Percentiles rank a stretch among this genome's conserved stretches.
Conservation (phyloP, 1,140 invertebrate species). For the Pseudomyrmex sp. region DNA sequence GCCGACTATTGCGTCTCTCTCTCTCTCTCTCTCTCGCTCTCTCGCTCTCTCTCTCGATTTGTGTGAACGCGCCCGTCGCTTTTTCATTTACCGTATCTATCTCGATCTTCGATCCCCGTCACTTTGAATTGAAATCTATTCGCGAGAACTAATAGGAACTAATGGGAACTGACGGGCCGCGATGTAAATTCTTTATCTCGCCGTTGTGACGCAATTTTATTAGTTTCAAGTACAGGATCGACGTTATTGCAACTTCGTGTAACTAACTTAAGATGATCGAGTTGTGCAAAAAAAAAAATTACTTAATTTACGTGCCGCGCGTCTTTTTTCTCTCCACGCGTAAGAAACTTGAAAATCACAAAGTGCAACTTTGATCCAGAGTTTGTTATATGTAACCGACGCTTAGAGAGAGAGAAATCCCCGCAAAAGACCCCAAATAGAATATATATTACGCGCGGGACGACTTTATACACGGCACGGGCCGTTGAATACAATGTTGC, state of each 20-base stretch:
- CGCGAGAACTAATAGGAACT: constrained; percentile 29
- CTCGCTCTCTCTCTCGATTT: background rate
- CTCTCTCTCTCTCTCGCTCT: no score
- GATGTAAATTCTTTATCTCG: constrained; percentile 57
- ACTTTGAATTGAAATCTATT: constrained; percentile 64
- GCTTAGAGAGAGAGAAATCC: background rate
- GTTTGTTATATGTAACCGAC: background rate
- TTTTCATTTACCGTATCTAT: constrained; percentile 48
- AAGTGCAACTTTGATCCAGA: background rate
- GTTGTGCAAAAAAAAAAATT: background rate
- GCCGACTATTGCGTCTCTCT: constrained; percentile 5
- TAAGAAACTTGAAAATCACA: background rate
- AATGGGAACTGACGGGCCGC: constrained; percentile 57
- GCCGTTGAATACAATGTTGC: background rate
- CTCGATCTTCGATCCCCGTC: constrained; percentile 62
- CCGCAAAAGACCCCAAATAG: background rate
- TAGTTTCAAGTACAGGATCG: background rate
- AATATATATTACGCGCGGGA: background rate
- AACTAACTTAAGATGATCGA: no score
- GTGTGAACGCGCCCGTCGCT: constrained; percentile 23
- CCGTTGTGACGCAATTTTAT: constrained; percentile 31
- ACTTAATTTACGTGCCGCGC: background rate
- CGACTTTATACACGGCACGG: background rate
- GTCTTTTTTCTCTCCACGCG: background rate
- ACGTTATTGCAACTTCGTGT: constrained; percentile 2